Evolutionary conservation across 2,113 vertebrate species (phyloP).

Genomic region (Calyptommatus sinebrachiatus): DNA sequence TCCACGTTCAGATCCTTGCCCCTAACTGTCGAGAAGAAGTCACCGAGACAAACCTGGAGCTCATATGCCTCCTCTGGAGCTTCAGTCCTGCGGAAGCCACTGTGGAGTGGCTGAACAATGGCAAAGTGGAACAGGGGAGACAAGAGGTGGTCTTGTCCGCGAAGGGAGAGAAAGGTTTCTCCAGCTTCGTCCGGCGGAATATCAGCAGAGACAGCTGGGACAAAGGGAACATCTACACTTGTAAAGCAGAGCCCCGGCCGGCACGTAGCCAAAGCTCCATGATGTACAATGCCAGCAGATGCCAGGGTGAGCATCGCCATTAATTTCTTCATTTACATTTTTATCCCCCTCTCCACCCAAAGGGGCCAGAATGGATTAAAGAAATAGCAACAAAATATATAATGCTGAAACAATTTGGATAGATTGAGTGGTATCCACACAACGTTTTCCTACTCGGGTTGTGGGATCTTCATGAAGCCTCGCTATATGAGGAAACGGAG

Average conservation of each 20-base stretch:
- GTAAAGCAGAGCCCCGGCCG: background rate
- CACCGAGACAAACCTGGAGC: background rate
- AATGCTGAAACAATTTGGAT: too few relatives aligned
- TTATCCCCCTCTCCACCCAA: too few relatives aligned
- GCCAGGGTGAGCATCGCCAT: background rate
- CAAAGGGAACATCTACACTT: conserved; percentile 3
- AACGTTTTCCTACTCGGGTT: too few relatives aligned
- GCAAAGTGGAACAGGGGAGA: background rate
- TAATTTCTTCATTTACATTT: too few relatives aligned
- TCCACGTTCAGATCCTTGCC: background rate
- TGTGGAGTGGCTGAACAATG: conserved; percentile 20
- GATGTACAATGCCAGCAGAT: conserved; percentile 20
- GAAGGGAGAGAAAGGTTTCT: background rate
- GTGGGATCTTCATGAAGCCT: too few relatives aligned
- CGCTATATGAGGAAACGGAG: too few relatives aligned
- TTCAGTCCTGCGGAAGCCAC: background rate
- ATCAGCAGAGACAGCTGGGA: conserved; percentile 24
- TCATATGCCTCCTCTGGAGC: conserved; percentile 9
- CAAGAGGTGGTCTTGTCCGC: background rate
- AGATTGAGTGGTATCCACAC: too few relatives aligned
- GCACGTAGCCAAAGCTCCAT: background rate
- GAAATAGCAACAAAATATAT: too few relatives aligned
- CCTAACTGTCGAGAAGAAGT: background rate
- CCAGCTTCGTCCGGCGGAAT: background rate
- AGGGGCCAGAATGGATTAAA: too few relatives aligned